These are phyloP conservation scores for Phalacrocorax pelagicus DNA, from an alignment of 2,113 vertebrate genomes.

Conservation along the genomic window DNA sequence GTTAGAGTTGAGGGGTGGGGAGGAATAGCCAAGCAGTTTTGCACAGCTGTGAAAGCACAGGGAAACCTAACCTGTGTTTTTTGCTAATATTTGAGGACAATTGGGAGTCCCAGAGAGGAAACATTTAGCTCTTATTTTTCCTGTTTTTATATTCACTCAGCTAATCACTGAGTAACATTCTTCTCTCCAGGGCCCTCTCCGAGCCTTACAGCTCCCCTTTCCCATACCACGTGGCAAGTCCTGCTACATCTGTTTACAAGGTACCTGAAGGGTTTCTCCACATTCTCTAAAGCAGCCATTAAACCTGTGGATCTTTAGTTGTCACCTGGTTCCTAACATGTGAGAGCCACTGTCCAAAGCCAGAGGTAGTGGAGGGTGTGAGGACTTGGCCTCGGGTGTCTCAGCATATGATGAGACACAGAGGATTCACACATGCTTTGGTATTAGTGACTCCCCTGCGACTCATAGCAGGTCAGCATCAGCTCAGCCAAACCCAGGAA, in stretches of 20 bases:
- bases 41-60: slow-evolving; percentile 45
- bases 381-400: not conserved
- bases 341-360: not conserved
- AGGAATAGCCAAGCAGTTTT: not conserved
- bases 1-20: not conserved
- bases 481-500: not conserved
- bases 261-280: not conserved
- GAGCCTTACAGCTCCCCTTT: not conserved
- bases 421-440: not conserved
- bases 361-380: not conserved
- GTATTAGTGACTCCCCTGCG: not conserved
- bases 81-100: not conserved
- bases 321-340: not conserved
- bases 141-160: slow-evolving; percentile 16
- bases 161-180: not conserved
- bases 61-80: not conserved
- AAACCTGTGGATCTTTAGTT: not conserved
- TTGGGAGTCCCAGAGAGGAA: slow-evolving; percentile 33
- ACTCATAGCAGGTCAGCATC: not conserved
- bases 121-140: slow-evolving; percentile 47
- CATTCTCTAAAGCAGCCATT: not conserved
- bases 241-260: not conserved
- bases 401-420: not conserved
- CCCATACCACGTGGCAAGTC: not conserved
- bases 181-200: not conserved